These are phyloP conservation scores for Capitulum mitella DNA, from an alignment of 2,888 invertebrate genomes.

Conservation along the genomic window DNA sequence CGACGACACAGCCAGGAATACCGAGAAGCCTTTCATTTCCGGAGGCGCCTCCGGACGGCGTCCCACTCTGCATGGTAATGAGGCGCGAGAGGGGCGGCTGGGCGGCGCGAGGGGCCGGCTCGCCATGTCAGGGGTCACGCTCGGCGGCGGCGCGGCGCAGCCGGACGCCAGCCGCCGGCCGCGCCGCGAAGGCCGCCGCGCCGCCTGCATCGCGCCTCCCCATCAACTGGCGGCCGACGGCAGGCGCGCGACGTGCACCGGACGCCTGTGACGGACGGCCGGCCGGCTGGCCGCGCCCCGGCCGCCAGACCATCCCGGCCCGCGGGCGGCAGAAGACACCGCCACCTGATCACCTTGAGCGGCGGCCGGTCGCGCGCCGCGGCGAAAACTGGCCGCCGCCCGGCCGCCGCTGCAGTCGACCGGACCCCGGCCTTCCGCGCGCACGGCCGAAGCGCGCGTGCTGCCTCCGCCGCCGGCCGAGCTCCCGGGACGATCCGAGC, in stretches of 20 bases:
- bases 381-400: background rate
- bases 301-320: background rate
- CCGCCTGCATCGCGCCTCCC: background rate
- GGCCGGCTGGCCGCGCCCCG: too few relatives aligned
- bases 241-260: too few relatives aligned
- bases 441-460: background rate
- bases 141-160: background rate
- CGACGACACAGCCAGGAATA: background rate
- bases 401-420: background rate
- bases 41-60: background rate
- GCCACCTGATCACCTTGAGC: constrained; percentile 15
- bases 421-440: background rate
- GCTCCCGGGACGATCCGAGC: too few relatives aligned
- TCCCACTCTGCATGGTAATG: background rate
- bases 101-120: background rate
- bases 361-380: background rate
- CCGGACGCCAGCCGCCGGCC: background rate
- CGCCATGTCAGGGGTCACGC: background rate
- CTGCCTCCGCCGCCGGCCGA: background rate
- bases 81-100: background rate
- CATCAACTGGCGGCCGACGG: too few relatives aligned
- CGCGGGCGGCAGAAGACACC: background rate
- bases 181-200: background rate
- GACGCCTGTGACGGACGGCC: background rate
- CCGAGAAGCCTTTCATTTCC: background rate